A percentile compares a stretch with the other conserved stretches of the same genome.
phyloP scores from a whole-genome alignment of 2,888 invertebrate species.

The Sesamia inferens region DNA sequence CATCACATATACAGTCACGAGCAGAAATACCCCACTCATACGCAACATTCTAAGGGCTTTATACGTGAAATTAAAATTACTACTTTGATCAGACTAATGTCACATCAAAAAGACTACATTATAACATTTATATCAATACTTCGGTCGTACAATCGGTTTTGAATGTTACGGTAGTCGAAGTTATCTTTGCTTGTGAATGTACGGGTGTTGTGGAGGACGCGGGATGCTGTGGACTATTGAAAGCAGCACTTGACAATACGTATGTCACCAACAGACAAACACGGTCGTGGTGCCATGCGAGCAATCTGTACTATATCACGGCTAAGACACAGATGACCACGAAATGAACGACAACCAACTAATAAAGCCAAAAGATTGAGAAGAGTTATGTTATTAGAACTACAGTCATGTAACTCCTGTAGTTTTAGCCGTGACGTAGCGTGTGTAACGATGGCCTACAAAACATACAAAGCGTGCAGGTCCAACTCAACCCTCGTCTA shows the following conservation, averaged over 20 bases:
- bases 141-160: not conserved
- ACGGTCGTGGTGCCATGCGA: constrained; percentile 42
- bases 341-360: not conserved
- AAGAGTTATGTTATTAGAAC: not conserved
- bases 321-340: not conserved
- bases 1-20: constrained; percentile 1
- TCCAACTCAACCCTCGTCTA: constrained; percentile 47
- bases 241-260: constrained; percentile 28
- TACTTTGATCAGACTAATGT: too few relatives aligned
- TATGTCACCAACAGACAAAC: constrained; percentile 36
- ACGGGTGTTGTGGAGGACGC: constrained; percentile 12
- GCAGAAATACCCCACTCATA: not conserved
- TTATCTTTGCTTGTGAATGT: not conserved
- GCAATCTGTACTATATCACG: constrained; percentile 6
- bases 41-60: not conserved
- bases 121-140: not conserved
- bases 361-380: too few relatives aligned
- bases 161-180: not conserved
- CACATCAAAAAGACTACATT: not conserved
- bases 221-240: constrained; percentile 13
- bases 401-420: not conserved
- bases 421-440: constrained; percentile 21
- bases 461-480: constrained; percentile 40
- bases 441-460: constrained; percentile 23
- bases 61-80: not conserved